These are phyloP conservation scores for Leucoraja erinaceus DNA, from an alignment of 2,113 vertebrate species.

Conservation along the genomic window DNA sequence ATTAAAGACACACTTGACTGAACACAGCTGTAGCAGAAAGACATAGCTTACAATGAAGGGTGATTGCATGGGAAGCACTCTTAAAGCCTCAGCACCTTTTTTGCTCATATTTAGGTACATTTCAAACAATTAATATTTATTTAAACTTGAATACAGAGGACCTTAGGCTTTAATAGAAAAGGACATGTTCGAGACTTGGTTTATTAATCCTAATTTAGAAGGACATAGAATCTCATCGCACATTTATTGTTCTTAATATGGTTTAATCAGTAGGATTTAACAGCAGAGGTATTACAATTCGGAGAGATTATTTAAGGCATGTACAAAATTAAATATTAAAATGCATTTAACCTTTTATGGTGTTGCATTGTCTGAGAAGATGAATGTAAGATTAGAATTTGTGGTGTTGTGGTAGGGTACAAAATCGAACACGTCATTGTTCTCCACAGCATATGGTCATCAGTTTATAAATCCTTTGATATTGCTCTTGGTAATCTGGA, in stretches of 20 bases:
- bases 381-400: not conserved
- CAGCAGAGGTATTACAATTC: slow-evolving; percentile 12
- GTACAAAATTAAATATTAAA: slow-evolving; percentile 22
- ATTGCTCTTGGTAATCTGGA: not conserved
- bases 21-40: slow-evolving; percentile 64
- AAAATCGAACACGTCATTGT: not conserved
- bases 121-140: slow-evolving; percentile 39
- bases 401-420: not conserved
- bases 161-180: slow-evolving; percentile 31
- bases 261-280: slow-evolving; percentile 35
- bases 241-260: slow-evolving; percentile 31
- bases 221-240: slow-evolving; percentile 19
- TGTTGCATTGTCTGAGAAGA: not conserved
- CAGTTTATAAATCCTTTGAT: not conserved
- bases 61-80: slow-evolving; percentile 34
- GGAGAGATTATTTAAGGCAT: not conserved
- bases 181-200: slow-evolving; percentile 29
- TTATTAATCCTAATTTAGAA: slow-evolving; percentile 33
- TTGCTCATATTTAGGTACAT: slow-evolving; percentile 33
- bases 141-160: slow-evolving; percentile 30
- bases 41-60: slow-evolving; percentile 45
- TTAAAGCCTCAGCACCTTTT: slow-evolving; percentile 17
- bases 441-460: not conserved
- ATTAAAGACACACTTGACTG: slow-evolving; percentile 72
- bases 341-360: not conserved